These are phyloP conservation scores for rabbit (Oryctolagus cuniculus) DNA, from an alignment of 2,113 vertebrate species.

Conservation along the genomic window DNA sequence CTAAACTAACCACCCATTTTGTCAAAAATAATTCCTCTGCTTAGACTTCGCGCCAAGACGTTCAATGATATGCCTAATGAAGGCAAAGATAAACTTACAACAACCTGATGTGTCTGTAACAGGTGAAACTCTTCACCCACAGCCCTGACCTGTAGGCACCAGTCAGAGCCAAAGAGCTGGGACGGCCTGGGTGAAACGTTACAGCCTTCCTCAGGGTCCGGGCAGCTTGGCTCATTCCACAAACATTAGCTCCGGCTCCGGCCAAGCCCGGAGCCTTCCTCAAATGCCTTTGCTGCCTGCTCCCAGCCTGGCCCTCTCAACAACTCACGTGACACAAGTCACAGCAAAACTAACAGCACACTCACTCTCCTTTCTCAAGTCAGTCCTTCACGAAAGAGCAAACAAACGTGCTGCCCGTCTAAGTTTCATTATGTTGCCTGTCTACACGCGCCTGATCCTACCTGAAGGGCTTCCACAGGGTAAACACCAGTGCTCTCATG, in stretches of 20 bases:
- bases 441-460: neutral
- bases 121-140: conserved; percentile 39
- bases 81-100: conserved; percentile 23
- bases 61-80: conserved; percentile 52
- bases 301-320: conserved; percentile 7
- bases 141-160: conserved; percentile 19
- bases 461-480: conserved; percentile 16
- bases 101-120: conserved; percentile 17
- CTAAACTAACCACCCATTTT: conserved; percentile 51
- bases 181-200: conserved; percentile 45
- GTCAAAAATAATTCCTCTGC: conserved; percentile 52
- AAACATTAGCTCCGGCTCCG: neutral
- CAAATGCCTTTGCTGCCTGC: conserved; percentile 5
- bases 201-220: conserved; percentile 22
- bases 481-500: neutral
- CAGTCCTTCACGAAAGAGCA: neutral
- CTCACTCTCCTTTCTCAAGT: neutral
- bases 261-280: neutral
- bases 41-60: conserved; percentile 13
- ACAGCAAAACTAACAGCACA: neutral
- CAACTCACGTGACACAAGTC: conserved; percentile 28
- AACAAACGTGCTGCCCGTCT: neutral
- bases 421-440: conserved; percentile 16
- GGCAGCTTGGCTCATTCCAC: neutral
- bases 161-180: conserved; percentile 25